Base-by-base conservation (phyloP, 2,797 vertebrate genomes). In the Neoniphon sammara region DNA sequence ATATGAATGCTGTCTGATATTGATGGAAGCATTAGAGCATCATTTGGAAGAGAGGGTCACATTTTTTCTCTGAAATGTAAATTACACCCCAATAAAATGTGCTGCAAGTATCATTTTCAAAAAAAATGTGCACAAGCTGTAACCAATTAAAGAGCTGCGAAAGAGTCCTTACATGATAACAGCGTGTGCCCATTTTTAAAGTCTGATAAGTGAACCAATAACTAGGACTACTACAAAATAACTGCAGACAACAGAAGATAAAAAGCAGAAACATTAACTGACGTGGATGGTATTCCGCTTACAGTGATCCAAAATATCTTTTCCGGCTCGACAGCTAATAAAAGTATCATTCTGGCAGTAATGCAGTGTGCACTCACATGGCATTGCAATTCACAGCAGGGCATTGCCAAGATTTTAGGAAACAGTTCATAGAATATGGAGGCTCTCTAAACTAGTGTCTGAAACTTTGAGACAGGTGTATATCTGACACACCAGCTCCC, bases 51-150 rank as follows among this genome's bases (percentile, higher is more conserved):
- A 66, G 21, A 80, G 39, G 62, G 60, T 73, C 69, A 52, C 57
- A 0, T 31, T 73, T 85, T 75, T 86, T 75, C 56, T 79, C 70
- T 65, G 77, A 70, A 70, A 70, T 85, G 67, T 81, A 65, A 83
- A 86, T 86, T 64, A 75, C 61, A 25, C 67, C 9, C 17, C 20
- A 59, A 57, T 65, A 52, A 84, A 83, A 78, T 59, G 34, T 63
- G 49, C 60, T 50, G 21, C 31, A 83, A 78, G 76, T 80, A 69
- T 87, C 49, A 58, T 55, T 66, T 73, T 73, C n/a, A 65, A 31
- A 68, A 27, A n/a, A 63, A 74, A 74, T 57, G 55, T 57, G 47
- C 18, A 47, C 42, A 57, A 80, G 80, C 69, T 73, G 47, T 47
- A 64, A 72, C 70, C 68, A 88, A 73, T 85, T 83, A 75, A 70